Evolutionary conservation across 2,888 invertebrate species (phyloP).

Genomic region (Tenthredo notha): DNA sequence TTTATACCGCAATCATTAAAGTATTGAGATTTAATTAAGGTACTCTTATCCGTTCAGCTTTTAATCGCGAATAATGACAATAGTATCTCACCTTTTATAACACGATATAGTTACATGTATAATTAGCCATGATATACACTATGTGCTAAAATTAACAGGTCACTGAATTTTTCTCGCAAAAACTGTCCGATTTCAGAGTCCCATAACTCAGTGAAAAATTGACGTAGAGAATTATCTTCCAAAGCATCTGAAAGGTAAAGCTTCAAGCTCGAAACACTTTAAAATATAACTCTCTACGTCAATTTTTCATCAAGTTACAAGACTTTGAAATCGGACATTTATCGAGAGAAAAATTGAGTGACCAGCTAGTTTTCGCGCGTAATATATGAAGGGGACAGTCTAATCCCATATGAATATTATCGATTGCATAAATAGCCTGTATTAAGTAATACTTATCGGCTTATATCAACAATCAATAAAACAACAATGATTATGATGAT

Average conservation of each 20-base stretch:
- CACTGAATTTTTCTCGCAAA: too few relatives aligned
- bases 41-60: neutral
- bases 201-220: too few relatives aligned
- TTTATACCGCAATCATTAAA: neutral
- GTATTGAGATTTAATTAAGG: neutral
- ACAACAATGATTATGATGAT: neutral
- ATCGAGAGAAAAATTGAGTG: too few relatives aligned
- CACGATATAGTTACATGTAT: neutral
- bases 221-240: too few relatives aligned
- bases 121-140: neutral
- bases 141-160: too few relatives aligned
- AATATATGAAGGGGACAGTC: neutral
- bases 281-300: too few relatives aligned
- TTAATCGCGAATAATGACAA: neutral
- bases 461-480: constrained; percentile 12
- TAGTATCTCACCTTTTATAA: neutral
- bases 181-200: too few relatives aligned
- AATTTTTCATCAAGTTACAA: too few relatives aligned
- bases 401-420: neutral
- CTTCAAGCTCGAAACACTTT: too few relatives aligned
- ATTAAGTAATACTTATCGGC: neutral
- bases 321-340: too few relatives aligned
- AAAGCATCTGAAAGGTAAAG: too few relatives aligned
- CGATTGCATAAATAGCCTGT: neutral
- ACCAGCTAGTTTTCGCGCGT: too few relatives aligned